Base-by-base conservation (phyloP, 2,113 vertebrate genomes). In the Aix galericulata region DNA sequence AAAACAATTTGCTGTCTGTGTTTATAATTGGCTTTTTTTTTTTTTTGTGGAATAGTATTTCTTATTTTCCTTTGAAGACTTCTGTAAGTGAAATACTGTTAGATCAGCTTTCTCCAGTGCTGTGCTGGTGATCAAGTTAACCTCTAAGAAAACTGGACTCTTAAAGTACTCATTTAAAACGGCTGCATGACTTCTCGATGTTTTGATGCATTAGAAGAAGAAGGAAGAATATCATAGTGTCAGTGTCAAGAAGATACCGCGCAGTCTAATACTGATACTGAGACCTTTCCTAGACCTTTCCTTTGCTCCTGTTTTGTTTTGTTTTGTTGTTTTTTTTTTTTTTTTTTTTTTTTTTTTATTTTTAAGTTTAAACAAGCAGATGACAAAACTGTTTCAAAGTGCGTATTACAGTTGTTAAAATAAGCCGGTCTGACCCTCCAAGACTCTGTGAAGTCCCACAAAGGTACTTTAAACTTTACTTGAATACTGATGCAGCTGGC, bases 391-490 rank as follows among this genome's bases (percentile, higher is more conserved):
- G 46, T 88, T 95, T 93, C 82, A 79, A 92, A 91, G 88, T 89
- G 86, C 74, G 6, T 89, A 83, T 86, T 94, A 86, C 68, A 89
- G 55, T 76, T 93, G 63, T 91, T 93, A 80, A 46, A 89, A 72
- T 88, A 95, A 94, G 95, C 67, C 2, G 0, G 55, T 91, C 92
- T 89, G 93, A 80, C 91, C 81, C 85, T 94, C 55, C 59, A 82
- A 78, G 95, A 84, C 84, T 73, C 66, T 69, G 2, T 69, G 2
- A 94, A 91, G 73, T 95, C 62, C 86, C 60, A 69, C 60, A 31
- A 88, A 94, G 94, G 91, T 95, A 96, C 94, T 96, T 95, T 94
- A 95, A 94, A 96, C 79, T 89, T 92, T 96, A 97, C 96, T 97
- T 97, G 96, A 97, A 96, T 91, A 88, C 52, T 75, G 82, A 88